Evolutionary conservation across 2,888 invertebrate species (phyloP).

Genomic region (Cephus pygmeus): DNA sequence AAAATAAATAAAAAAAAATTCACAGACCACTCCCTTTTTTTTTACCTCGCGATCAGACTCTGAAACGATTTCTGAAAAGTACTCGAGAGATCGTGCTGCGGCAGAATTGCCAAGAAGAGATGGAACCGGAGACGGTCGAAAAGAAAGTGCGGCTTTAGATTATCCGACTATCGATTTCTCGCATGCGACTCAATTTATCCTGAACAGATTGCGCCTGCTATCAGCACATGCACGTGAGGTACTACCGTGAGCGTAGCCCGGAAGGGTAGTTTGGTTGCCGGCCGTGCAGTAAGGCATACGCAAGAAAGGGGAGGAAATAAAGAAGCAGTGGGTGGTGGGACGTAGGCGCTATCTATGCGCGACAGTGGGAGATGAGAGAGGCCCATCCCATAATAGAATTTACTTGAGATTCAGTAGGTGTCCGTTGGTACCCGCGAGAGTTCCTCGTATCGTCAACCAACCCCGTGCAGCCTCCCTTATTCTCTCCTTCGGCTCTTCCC

Average conservation of each 20-base stretch:
- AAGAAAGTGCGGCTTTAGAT: no score
- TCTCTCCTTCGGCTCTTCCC: background rate
- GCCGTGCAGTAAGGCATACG: background rate
- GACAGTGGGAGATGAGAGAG: conserved; percentile 5
- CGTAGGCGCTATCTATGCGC: background rate
- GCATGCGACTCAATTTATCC: conserved; percentile 1
- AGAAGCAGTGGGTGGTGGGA: no score
- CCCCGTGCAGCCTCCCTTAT: conserved; percentile 1
- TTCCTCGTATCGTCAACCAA: background rate
- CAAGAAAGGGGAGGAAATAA: conserved; percentile 8
- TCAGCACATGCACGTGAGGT: background rate
- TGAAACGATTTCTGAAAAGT: no score
- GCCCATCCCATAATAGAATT: conserved; percentile 16
- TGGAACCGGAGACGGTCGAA: no score
- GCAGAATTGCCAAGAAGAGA: no score
- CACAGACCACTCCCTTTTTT: no score
- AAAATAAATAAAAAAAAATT: no score
- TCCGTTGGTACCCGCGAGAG: conserved; percentile 21
- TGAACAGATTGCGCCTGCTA: background rate
- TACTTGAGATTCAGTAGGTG: conserved; percentile 23
- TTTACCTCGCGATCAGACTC: no score
- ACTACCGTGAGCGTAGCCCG: background rate
- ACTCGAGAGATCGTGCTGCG: no score
- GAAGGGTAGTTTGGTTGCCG: no score
- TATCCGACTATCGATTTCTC: background rate